Conservation (phyloP, 2,888 invertebrate genomes). For the Drosophila merina region DNA sequence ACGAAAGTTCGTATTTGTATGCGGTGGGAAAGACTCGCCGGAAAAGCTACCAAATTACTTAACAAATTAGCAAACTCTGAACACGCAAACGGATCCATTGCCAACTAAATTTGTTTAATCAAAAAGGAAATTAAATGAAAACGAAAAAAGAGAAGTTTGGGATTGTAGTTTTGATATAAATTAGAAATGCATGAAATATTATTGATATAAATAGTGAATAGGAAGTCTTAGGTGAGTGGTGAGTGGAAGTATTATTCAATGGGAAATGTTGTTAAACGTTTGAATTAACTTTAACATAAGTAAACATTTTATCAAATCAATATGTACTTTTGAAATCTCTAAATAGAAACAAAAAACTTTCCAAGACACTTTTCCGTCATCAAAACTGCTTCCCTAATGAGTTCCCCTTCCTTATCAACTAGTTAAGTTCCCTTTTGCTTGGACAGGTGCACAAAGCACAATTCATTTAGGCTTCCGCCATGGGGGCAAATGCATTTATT, state of each 20-base stretch:
- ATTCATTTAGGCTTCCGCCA: conserved; percentile 46
- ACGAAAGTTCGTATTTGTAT: conserved; percentile 56
- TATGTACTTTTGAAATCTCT: neutral
- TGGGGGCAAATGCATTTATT: conserved; percentile 34
- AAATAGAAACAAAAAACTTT: conserved; percentile 10
- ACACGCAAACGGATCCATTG: conserved; percentile 15
- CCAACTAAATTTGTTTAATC: conserved; percentile 7
- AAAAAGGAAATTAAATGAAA: conserved; percentile 8
- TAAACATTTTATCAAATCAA: neutral
- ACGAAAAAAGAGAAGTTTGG: neutral
- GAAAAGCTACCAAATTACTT: conserved; percentile 38
- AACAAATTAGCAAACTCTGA: conserved; percentile 30
- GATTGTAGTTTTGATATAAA: neutral
- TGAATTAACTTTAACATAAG: too few relatives aligned
- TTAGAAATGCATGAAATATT: neutral
- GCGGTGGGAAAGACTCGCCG: conserved; percentile 26
- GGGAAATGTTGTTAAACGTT: too few relatives aligned
- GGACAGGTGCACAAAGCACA: conserved; percentile 54
- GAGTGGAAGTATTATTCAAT: too few relatives aligned
- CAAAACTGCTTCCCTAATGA: conserved; percentile 16
- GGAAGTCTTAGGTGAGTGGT: neutral
- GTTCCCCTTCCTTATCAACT: conserved; percentile 31
- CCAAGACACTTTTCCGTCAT: conserved; percentile 6
- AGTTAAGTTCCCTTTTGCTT: conserved; percentile 18
- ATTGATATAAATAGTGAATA: neutral